Evolutionary conservation across 2,113 vertebrate genomes (phyloP), one percentile per base, ranked within the genome.

Genomic region (Clarias gariepinus): DNA sequence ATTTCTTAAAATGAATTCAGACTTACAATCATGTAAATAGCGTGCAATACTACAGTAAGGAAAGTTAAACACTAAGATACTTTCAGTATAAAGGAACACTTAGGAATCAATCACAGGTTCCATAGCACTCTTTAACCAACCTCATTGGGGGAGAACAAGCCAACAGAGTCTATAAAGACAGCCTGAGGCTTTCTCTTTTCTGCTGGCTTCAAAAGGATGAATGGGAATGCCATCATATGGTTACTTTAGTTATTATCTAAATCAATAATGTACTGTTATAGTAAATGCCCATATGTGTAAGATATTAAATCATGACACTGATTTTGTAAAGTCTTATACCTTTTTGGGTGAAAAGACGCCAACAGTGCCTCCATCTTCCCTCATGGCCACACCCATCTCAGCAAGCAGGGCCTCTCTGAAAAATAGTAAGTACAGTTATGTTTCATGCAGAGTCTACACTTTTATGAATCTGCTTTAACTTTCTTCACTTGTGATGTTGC

Each of bases 311-410:
- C 53, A 52, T 11, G 41, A 41, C 11, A 18, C 5, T 47, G 47
- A 47, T 47, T 57, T 4, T n/a, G 8, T 58, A 52, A 64, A 25
- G 61, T n/a, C 60, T 82, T 94, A 85, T 96, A 99, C 98, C 97
- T 99, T 99, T 92, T 99, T 99, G 57, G 98, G 98, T 69, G 98
- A 99, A 90, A 99, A 99, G 15, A 99, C 98, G 0, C 98, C 98
- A 83, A 99, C 90, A 0, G 98, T 99, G 55, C 98, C 98, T 1
- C 98, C 98, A 0, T 99, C 98, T 90, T 99, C 98, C 81, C 98
- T 94, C 96, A 99, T 99, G 90, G 98, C 98, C 66, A 99, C 98
- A 0, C 98, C 98, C 98, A 99, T 99, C 94, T 99, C 98, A 0
- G 98, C 98, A 89, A 99, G 95, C 92, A 99, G 92, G 0, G 98